A percentile compares a stretch with the other conserved stretches of the same genome.
Evolutionary conservation across 2,113 vertebrate species (phyloP).

Genomic region (Azemiops feae): DNA sequence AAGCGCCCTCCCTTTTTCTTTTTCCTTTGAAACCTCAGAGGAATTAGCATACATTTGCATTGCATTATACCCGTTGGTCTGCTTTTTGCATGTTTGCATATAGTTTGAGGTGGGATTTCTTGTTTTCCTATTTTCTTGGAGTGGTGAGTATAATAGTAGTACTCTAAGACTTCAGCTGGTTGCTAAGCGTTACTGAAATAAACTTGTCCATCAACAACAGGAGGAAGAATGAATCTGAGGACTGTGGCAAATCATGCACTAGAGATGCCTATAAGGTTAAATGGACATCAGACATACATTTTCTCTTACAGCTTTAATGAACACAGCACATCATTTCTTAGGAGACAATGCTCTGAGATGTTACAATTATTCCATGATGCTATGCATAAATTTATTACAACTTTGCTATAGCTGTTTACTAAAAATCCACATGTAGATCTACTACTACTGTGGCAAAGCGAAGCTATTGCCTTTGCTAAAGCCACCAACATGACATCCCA

Average conservation of each 20-base stretch:
- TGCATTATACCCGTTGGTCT: constrained; percentile 3
- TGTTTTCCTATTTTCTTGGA: constrained; percentile 6
- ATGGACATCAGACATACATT: background rate
- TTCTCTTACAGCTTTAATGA: background rate
- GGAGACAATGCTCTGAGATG: background rate
- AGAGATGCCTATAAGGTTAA: background rate
- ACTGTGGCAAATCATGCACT: constrained; percentile 3
- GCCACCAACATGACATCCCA: background rate
- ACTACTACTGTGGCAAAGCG: background rate
- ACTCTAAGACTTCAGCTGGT: constrained; percentile 6
- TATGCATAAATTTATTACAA: background rate
- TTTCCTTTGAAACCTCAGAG: background rate
- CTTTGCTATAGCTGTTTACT: background rate
- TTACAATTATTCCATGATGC: background rate
- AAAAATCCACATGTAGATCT: background rate
- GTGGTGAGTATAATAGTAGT: constrained; percentile 1
- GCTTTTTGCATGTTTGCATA: constrained; percentile 1
- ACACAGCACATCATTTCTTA: background rate
- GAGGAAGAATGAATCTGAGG: constrained; percentile 11
- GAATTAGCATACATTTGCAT: constrained; percentile 30
- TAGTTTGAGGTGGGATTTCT: background rate
- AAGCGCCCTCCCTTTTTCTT: background rate
- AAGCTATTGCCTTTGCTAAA: background rate
- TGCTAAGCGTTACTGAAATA: constrained; percentile 13
- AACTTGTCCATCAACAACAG: constrained; percentile 6